Percentiles rank a stretch among this genome's conserved stretches.
Conservation (phyloP, 2,113 vertebrate genomes). For the Poecilia latipinna region DNA sequence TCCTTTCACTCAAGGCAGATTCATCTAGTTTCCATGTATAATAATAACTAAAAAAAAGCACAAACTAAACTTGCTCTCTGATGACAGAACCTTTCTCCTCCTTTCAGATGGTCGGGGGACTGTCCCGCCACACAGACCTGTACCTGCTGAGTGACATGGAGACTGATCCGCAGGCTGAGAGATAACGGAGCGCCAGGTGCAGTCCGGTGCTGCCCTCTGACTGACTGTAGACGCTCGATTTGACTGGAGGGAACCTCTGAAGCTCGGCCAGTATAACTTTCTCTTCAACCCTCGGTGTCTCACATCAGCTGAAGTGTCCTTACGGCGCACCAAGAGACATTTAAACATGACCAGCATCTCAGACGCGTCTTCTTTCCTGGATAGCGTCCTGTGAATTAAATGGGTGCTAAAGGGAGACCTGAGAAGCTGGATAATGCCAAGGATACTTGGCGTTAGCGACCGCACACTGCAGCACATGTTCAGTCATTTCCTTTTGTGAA, state of each 20-base stretch:
- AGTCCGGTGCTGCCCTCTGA: background rate
- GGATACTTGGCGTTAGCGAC: background rate
- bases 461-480: background rate
- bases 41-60: conserved; percentile 1
- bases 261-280: conserved; percentile 38
- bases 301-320: conserved; percentile 44
- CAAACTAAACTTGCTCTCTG: background rate
- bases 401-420: background rate
- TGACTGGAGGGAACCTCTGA: conserved; percentile 22
- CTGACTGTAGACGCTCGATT: conserved; percentile 1
- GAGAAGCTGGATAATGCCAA: too few relatives aligned
- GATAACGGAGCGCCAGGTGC: conserved; percentile 28
- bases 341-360: background rate
- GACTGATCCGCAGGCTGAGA: conserved; percentile 40
- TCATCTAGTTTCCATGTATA: background rate
- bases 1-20: background rate
- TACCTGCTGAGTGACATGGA: conserved; percentile 87
- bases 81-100: conserved; percentile 9
- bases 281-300: conserved; percentile 44
- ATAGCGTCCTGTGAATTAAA: background rate
- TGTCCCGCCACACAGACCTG: conserved; percentile 81
- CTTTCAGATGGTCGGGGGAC: conserved; percentile 78
- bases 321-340: conserved; percentile 2
- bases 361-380: background rate
- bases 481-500: background rate